Base-by-base conservation (phyloP, 2,797 vertebrate species). In the Coregonus suidteri region DNA sequence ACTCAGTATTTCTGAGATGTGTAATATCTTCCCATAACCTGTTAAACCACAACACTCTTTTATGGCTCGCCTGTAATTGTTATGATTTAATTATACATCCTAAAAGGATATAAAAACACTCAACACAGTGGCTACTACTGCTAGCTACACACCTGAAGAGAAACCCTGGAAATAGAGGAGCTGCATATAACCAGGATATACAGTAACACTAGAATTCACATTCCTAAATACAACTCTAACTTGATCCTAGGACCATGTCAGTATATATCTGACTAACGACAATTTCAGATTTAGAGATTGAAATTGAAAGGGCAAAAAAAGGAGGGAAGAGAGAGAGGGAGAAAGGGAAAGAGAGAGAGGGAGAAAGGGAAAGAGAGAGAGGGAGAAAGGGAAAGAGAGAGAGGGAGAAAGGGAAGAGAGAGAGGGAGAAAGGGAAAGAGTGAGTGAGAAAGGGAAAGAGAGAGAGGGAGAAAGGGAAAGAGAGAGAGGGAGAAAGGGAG, bases 21-120 rank as follows among this genome's bases (percentile, higher is more conserved):
- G 9, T 25, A 25, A 25, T 11, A 30, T 25, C 9, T 64, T 15
- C 54, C 54, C 54, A 16, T 18, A 53, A 73, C 71, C 30, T 59
- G 25, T 47, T n/a, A 15, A 66, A 34, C 11, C 20, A 15, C 31
- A 34, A 4, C n/a, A 74, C 71, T 75, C 72, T 69, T 86, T 88
- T 88, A 88, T 81, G 78, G 75, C 85, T 84, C 77, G 74, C 53
- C 4, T 82, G 79, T 82, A 82, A 85, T 78, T 82, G 80, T 85
- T 84, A 88, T 84, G 78, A 77, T 82, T 86, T 88, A 76, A 87
- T 83, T 65, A 76, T 71, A 75, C 81, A 82, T 47, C 31, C 15
- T 84, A 83, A 87, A 82, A 81, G 81, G 79, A 83, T 76, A 85
- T 86, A 86, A 86, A 84, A 82, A 76, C 66, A 71, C 9, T 72